Evolutionary conservation across 2,888 invertebrate species (phyloP), one percentile per base, ranked within the genome.

Genomic region (Andrena minutula): DNA sequence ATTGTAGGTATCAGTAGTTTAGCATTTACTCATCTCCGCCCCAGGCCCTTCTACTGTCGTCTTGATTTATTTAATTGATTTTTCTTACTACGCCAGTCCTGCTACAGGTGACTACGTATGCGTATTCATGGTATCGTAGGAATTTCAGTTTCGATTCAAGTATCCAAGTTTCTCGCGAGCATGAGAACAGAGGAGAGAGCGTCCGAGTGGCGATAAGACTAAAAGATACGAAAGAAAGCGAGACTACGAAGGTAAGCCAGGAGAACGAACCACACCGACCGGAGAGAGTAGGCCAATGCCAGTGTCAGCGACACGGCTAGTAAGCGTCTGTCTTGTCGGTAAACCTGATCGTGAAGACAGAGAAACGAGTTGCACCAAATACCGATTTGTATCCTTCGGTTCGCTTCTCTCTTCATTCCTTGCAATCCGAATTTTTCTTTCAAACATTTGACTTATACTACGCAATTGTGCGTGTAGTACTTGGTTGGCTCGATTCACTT

Each of bases 251-350:
- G 91, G 90, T 90, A 90, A 92, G 91, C 91, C 75, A 90, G 86
- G 92, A 92, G 92, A 91, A 90, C 90, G 91, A 91, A 90, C 89
- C 89, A 92, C 88, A 90, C 86, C 53, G 81, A 90, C 86, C 53
- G 81, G 90, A 92, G 91, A 93, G 92, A 92, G 92, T 93, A 92
- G 93, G 93, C 92, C 93, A 93, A 92, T 93, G 93, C 92, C 93
- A 93, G 91, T 93, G 93, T 92, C 93, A 93, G 90, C 86, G 88
- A 84, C 91, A 89, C 89, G 89, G 89, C 89, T 90, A 91, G 90
- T 88, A 87, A 89, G 88, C 84, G 88, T 87, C 89, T 89, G 87
- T 84, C 82, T 89, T 89, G 87, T 84, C 82, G 87, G 88, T 89
- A 92, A 92, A 92, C 92, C 92, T 93, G 93, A 92, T 93, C 92